These are phyloP conservation scores for Drosophila lacteicornis DNA, from an alignment of 1,140 invertebrate genomes.

Conservation along the genomic window DNA sequence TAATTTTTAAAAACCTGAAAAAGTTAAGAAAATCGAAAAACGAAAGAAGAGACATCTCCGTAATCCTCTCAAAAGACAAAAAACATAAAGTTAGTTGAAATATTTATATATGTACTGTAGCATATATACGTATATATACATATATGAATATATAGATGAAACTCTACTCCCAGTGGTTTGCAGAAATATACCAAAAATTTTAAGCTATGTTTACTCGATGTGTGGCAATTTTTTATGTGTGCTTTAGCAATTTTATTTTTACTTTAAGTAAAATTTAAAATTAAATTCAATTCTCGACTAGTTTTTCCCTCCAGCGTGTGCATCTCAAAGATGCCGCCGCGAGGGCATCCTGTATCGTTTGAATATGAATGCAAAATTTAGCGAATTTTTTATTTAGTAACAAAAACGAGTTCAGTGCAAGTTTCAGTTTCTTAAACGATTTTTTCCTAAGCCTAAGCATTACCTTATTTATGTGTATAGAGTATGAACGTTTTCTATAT, in stretches of 20 bases:
- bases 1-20: constrained; percentile 63
- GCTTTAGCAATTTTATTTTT: constrained; percentile 82
- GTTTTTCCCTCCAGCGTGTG: not conserved
- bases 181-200: constrained; percentile 84
- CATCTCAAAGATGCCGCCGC: constrained; percentile 62
- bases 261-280: constrained; percentile 80
- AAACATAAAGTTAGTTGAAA: constrained; percentile 69
- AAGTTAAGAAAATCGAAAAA: constrained; percentile 15
- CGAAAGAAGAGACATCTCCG: constrained; percentile 21
- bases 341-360: constrained; percentile 28
- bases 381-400: constrained; percentile 74
- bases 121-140: constrained; percentile 52
- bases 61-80: constrained; percentile 44
- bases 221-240: constrained; percentile 78
- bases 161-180: constrained; percentile 79
- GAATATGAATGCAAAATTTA: constrained; percentile 67
- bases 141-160: constrained; percentile 56
- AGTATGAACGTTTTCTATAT: constrained; percentile 76
- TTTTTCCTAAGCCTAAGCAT: constrained; percentile 72
- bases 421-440: constrained; percentile 76
- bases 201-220: constrained; percentile 76
- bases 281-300: constrained; percentile 46
- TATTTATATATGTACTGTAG: constrained; percentile 73
- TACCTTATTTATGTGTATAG: constrained; percentile 81
- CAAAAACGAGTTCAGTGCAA: constrained; percentile 68